Conservation (phyloP, 2,888 invertebrate species). For the Ectemnius cavifrons region DNA sequence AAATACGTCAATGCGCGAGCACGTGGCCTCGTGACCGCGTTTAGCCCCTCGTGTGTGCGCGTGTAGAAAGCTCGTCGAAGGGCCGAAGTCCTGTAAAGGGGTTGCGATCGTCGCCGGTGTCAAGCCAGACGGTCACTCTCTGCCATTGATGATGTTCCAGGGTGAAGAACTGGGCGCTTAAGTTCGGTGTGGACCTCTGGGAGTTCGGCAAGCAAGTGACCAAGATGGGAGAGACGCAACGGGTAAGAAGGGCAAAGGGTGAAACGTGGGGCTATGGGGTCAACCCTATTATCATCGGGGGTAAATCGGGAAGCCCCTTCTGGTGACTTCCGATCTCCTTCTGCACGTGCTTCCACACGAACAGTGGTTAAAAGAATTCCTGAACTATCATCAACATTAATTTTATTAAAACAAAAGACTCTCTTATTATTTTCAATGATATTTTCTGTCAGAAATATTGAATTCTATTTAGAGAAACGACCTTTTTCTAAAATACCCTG, state of each 20-base stretch:
- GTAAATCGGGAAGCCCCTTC: too few species aligned
- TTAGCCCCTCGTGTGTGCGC: neutral
- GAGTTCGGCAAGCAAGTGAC: slow-evolving; percentile 92
- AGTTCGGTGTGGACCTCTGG: slow-evolving; percentile 94
- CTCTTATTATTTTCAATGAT: too few species aligned
- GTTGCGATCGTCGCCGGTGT: neutral
- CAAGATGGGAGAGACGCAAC: slow-evolving; percentile 92
- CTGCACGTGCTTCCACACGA: too few species aligned
- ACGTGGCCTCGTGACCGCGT: slow-evolving; percentile 9
- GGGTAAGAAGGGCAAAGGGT: slow-evolving; percentile 82
- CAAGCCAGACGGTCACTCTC: slow-evolving; percentile 4
- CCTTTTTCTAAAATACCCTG: too few species aligned
- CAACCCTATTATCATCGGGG: neutral
- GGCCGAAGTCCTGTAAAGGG: neutral
- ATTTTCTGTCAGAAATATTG: too few species aligned
- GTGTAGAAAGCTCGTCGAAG: too few species aligned
- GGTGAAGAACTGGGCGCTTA: slow-evolving; percentile 94
- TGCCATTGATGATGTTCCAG: slow-evolving; percentile 78
- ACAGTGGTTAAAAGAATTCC: too few species aligned
- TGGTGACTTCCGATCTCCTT: too few species aligned
- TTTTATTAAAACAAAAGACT: too few species aligned
- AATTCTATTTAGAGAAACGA: too few species aligned
- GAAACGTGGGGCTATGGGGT: neutral
- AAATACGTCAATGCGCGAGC: slow-evolving; percentile 10
- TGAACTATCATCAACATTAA: too few species aligned